phyloP scores from a whole-genome alignment of 2,888 invertebrate species.

The Heteromyza rotundicornis region DNA sequence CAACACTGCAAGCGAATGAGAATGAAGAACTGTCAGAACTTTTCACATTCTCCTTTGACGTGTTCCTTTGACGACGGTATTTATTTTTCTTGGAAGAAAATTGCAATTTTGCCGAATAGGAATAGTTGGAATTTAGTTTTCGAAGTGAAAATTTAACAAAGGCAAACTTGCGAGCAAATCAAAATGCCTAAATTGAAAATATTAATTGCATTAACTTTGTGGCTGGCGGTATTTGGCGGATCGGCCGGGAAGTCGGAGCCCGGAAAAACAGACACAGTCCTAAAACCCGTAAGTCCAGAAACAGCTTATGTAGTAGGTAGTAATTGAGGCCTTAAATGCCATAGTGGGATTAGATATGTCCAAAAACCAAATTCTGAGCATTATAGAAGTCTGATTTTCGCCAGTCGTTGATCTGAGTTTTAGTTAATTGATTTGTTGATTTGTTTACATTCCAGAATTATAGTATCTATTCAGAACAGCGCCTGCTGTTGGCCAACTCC shows the following conservation, averaged over 20 bases:
- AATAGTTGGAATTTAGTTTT: not conserved
- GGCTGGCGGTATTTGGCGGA: slow-evolving; percentile 11
- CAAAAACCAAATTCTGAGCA: too few species aligned
- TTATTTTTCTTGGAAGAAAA: slow-evolving; percentile 20
- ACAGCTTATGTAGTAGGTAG: not conserved
- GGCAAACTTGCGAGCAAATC: not conserved
- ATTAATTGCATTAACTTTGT: not conserved
- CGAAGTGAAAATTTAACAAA: not conserved
- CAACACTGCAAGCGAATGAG: too few species aligned
- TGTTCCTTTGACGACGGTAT: slow-evolving; percentile 26
- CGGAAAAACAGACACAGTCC: slow-evolving; percentile 72
- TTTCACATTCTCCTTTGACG: too few species aligned
- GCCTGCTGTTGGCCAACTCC: slow-evolving; percentile 74
- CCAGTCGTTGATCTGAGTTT: too few species aligned
- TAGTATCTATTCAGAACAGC: slow-evolving; percentile 57
- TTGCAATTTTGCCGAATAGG: not conserved
- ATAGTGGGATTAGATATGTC: too few species aligned
- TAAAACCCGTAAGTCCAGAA: slow-evolving; percentile 64
- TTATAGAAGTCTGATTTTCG: too few species aligned
- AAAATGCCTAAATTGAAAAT: slow-evolving; percentile 13
- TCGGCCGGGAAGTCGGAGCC: slow-evolving; percentile 64
- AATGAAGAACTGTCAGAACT: too few species aligned
- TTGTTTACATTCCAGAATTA: slow-evolving; percentile 41
- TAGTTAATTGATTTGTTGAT: too few species aligned
- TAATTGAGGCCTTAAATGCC: not conserved